Evolutionary conservation across 2,113 vertebrate species (phyloP).

Genomic region (Phyllostomus hastatus): DNA sequence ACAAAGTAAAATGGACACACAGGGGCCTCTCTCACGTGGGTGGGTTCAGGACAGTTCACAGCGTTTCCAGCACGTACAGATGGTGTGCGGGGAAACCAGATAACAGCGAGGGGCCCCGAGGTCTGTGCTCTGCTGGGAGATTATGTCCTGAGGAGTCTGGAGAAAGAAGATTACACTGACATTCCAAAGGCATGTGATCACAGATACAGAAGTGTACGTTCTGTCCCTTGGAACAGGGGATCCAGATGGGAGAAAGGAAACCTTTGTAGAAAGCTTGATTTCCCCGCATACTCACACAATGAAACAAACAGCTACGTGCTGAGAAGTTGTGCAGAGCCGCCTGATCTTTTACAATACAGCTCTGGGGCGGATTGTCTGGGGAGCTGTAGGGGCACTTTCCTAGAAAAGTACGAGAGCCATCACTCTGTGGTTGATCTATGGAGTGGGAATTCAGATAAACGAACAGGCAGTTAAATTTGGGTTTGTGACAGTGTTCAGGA

Average conservation of each 20-base stretch:
- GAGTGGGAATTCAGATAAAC: background rate
- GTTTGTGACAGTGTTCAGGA: background rate
- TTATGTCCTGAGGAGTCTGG: background rate
- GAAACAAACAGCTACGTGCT: background rate
- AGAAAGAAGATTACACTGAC: background rate
- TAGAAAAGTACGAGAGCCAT: background rate
- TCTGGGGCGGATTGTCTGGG: too few species aligned
- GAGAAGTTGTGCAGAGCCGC: background rate
- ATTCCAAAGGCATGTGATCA: background rate
- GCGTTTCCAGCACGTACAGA: background rate
- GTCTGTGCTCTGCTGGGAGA: background rate
- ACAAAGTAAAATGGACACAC: background rate
- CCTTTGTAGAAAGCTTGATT: background rate
- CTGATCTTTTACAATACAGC: background rate
- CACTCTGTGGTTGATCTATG: too few species aligned
- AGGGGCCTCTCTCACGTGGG: fast-evolving
- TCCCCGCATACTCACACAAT: background rate
- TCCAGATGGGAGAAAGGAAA: too few species aligned
- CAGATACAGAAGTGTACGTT: background rate
- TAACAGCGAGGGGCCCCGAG: background rate
- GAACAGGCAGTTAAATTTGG: background rate
- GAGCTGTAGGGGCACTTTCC: background rate
- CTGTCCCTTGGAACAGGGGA: background rate
- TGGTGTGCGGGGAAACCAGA: background rate
- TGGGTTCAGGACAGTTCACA: background rate